Percentiles rank a stretch among this genome's conserved stretches.
phyloP scores from a whole-genome alignment of 2,797 vertebrate species.

The Coccyzus lansbergi region DNA sequence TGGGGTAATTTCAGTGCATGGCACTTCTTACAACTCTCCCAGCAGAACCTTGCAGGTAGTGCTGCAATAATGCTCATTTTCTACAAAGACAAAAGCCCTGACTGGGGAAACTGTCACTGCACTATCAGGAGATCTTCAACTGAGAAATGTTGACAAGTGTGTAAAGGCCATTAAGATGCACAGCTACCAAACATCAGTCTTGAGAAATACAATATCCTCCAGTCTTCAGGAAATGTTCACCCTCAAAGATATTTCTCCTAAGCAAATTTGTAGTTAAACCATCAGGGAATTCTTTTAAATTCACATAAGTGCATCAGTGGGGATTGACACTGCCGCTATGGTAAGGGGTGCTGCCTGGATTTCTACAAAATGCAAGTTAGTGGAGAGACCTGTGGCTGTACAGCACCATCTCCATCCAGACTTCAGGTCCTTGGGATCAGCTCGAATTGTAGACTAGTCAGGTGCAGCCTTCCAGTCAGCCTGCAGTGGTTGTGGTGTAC shows the following conservation, averaged over 20 bases:
- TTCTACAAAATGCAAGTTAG: neutral
- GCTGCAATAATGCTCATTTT: neutral
- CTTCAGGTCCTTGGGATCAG: neutral
- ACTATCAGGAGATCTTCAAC: neutral
- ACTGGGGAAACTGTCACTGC: neutral
- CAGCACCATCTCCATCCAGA: neutral
- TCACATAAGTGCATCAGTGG: neutral
- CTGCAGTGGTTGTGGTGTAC: neutral
- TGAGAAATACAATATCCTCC: neutral
- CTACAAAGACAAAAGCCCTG: neutral
- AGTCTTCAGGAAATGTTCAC: neutral
- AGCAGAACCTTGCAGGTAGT: neutral
- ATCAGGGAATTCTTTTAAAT: neutral
- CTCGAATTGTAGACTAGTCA: fast-evolving
- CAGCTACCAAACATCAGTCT: neutral
- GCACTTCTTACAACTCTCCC: neutral
- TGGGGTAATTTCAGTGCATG: neutral
- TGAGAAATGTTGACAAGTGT: neutral
- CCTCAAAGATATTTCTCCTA: neutral
- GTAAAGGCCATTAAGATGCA: neutral
- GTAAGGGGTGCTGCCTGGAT: neutral
- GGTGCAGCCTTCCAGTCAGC: neutral
- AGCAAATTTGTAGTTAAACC: neutral
- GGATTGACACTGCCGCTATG: neutral
- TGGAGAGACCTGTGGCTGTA: neutral